A percentile compares a stretch with the other conserved stretches of the same genome.
Conservation (phyloP, 2,797 vertebrate species). For the Austrolebias charrua region DNA sequence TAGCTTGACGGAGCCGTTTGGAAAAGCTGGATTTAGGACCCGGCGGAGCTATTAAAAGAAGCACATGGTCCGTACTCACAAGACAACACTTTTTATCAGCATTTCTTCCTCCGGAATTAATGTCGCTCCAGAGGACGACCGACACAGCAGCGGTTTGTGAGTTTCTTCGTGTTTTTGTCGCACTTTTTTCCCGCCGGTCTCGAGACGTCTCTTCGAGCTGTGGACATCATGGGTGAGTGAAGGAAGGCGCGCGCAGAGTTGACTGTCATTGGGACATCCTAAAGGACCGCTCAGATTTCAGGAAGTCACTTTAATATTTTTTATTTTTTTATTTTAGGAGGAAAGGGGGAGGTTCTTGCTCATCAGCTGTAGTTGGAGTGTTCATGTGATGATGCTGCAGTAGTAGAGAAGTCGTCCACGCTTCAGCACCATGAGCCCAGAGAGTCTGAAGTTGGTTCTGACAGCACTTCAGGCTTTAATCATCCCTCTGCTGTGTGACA, state of each 20-base stretch:
- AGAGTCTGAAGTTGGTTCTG: constrained; percentile 70
- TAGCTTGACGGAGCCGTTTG: accelerated
- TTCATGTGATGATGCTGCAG: constrained; percentile 82
- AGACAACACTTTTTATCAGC: constrained; percentile 75
- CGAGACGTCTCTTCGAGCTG: constrained; percentile 13
- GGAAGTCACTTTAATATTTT: constrained; percentile 76
- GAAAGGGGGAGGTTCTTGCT: constrained; percentile 62
- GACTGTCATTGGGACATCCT: constrained; percentile 62
- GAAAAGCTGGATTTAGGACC: constrained; percentile 72
- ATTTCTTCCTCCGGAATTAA: constrained; percentile 44
- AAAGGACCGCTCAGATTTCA: constrained; percentile 77
- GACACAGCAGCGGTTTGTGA: constrained; percentile 19
- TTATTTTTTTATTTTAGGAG: neutral
- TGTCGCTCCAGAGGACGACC: constrained; percentile 47
- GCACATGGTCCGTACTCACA: constrained; percentile 71
- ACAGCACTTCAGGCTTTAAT: constrained; percentile 65
- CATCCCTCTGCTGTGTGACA: constrained; percentile 52
- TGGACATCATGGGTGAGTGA: constrained; percentile 42
- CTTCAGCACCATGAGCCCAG: constrained; percentile 77
- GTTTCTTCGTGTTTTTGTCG: neutral
- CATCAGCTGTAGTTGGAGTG: constrained; percentile 79
- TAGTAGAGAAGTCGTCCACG: constrained; percentile 72
- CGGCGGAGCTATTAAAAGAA: constrained; percentile 44
- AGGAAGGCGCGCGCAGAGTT: constrained; percentile 49
- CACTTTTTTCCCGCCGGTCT: neutral